Evolutionary conservation across 2,797 vertebrate genomes (phyloP).

Genomic region (Chelidonichthys spinosus): DNA sequence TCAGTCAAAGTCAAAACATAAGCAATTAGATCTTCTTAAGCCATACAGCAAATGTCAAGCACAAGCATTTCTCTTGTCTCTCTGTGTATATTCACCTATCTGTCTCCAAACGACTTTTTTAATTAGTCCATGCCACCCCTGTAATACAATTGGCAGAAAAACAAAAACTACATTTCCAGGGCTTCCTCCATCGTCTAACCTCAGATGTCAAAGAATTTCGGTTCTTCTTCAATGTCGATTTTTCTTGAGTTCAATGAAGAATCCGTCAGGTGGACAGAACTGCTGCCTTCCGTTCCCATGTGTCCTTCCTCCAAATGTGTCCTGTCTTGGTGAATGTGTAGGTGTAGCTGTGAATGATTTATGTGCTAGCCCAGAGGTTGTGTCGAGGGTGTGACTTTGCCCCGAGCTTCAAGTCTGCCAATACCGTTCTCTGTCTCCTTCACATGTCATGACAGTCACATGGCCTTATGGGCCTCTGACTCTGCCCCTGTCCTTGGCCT

Average conservation of each 20-base stretch:
- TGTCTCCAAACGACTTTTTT: background rate
- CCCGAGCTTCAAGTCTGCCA: constrained; percentile 49
- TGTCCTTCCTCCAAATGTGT: constrained; percentile 59
- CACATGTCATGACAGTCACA: constrained; percentile 47
- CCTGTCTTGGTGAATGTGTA: constrained; percentile 41
- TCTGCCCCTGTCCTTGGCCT: constrained; percentile 42
- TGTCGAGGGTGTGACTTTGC: constrained; percentile 55
- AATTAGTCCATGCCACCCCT: too few relatives aligned
- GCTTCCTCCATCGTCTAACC: background rate
- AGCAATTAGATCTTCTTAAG: background rate
- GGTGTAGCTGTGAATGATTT: constrained; percentile 59
- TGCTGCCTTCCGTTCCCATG: constrained; percentile 33
- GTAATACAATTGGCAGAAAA: background rate
- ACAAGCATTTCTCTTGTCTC: background rate
- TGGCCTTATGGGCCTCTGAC: constrained; percentile 43
- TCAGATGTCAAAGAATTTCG: constrained; percentile 28
- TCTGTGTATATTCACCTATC: background rate
- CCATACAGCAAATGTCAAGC: background rate
- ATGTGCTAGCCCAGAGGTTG: constrained; percentile 42
- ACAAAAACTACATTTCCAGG: background rate
- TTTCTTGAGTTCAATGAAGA: constrained; percentile 29
- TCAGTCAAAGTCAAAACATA: background rate
- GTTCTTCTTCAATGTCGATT: constrained; percentile 32
- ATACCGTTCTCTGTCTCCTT: constrained; percentile 56
- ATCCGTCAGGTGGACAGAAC: constrained; percentile 34